Evolutionary conservation across 2,888 invertebrate species (phyloP).

Genomic region (Parelbella ahira): DNA sequence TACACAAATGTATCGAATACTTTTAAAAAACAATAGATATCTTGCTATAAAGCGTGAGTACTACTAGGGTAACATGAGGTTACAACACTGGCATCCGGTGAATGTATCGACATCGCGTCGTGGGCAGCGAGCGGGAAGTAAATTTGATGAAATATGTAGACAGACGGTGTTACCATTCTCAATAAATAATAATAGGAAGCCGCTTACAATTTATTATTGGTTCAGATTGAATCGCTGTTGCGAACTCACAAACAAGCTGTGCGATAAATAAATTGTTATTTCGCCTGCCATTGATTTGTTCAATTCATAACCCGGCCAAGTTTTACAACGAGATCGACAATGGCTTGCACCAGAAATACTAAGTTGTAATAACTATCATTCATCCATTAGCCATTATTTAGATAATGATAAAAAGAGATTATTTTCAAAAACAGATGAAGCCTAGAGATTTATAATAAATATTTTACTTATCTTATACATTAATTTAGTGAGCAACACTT

Average conservation of each 20-base stretch:
- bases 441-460: too few species aligned
- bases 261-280: conserved; percentile 32
- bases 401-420: too few species aligned
- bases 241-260: conserved; percentile 32
- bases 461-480: too few species aligned
- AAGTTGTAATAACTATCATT: too few species aligned
- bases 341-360: too few species aligned
- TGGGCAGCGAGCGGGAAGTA: conserved; percentile 32
- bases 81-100: conserved; percentile 34
- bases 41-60: conserved; percentile 11
- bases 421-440: too few species aligned
- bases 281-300: conserved; percentile 22
- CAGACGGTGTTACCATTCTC: conserved; percentile 31
- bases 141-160: conserved; percentile 34
- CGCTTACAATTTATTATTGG: conserved; percentile 36
- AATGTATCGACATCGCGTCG: conserved; percentile 29
- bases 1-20: too few species aligned
- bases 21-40: too few species aligned
- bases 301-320: conserved; percentile 11
- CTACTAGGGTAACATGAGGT: conserved; percentile 21
- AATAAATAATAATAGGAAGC: conserved; percentile 37
- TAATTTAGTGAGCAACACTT: too few species aligned
- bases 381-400: too few species aligned
- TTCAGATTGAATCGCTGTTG: conserved; percentile 31
- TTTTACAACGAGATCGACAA: conserved; percentile 18